These are phyloP conservation scores for Lasaia peninsularis DNA, from an alignment of 1,140 invertebrate genomes.

Conservation along the genomic window DNA sequence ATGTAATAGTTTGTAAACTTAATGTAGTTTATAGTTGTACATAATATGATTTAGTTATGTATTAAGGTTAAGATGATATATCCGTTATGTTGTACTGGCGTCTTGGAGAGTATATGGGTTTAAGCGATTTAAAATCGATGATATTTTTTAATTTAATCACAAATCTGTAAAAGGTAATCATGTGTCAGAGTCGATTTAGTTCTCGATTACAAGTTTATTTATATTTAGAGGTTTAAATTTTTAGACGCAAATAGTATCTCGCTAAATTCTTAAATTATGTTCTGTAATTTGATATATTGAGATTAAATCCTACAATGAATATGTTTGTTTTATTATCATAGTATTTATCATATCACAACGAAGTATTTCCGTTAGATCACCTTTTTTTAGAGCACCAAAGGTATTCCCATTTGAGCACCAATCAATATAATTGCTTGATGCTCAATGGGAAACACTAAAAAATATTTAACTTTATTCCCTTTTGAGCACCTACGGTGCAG, in stretches of 20 bases:
- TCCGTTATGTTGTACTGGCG: conserved; percentile 52
- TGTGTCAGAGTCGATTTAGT: background rate
- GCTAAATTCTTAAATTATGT: conserved; percentile 71
- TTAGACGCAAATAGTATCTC: conserved; percentile 61
- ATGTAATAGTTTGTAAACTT: conserved; percentile 51
- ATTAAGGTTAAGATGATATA: conserved; percentile 55
- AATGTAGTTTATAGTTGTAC: conserved; percentile 55
- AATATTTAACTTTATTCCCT: too few relatives aligned
- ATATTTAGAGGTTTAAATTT: conserved; percentile 62
- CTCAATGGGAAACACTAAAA: too few relatives aligned
- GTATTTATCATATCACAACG: too few relatives aligned
- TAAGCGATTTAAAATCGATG: conserved; percentile 61
- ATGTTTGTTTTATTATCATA: conserved; percentile 34
- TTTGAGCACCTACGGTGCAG: too few relatives aligned
- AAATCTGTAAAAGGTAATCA: too few relatives aligned
- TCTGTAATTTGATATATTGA: conserved; percentile 75
- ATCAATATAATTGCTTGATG: too few relatives aligned
- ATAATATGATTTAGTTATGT: conserved; percentile 50
- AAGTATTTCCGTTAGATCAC: too few relatives aligned
- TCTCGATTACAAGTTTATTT: conserved; percentile 63
- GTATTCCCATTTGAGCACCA: too few relatives aligned
- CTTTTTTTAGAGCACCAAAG: too few relatives aligned
- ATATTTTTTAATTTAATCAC: background rate
- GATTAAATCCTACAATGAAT: conserved; percentile 62
- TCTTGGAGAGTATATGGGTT: conserved; percentile 39